These are phyloP conservation scores for Nipponacmea schrenckii DNA, from an alignment of 2,888 invertebrate genomes.

Conservation along the genomic window DNA sequence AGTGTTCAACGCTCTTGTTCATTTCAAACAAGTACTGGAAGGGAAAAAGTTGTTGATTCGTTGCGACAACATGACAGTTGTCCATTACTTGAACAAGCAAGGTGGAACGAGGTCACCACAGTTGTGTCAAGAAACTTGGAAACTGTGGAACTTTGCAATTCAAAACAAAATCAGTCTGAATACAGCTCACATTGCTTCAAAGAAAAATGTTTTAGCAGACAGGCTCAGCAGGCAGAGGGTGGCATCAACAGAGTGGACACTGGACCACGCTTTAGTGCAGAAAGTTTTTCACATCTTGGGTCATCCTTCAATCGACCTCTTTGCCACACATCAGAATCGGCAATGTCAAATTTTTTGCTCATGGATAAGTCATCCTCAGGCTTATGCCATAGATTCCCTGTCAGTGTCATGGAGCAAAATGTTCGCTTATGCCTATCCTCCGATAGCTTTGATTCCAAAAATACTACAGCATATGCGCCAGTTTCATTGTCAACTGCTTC, in stretches of 20 bases:
- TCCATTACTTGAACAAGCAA: slow-evolving; percentile 8
- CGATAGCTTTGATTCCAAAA: slow-evolving; percentile 8
- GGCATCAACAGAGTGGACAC: slow-evolving; percentile 28
- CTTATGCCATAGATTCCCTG: slow-evolving; percentile 20
- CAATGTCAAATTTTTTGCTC: slow-evolving; percentile 20
- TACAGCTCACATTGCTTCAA: slow-evolving; percentile 26
- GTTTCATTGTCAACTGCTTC: slow-evolving; percentile 15
- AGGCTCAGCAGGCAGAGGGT: slow-evolving; percentile 22
- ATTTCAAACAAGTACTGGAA: not conserved
- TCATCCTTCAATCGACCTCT: slow-evolving; percentile 22
- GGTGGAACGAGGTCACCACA: not conserved
- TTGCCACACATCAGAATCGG: slow-evolving; percentile 18
- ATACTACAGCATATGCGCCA: slow-evolving; percentile 17
- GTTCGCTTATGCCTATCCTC: slow-evolving; percentile 23
- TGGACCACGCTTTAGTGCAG: slow-evolving; percentile 18
- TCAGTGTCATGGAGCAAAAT: slow-evolving; percentile 17
- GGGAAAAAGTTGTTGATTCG: slow-evolving; percentile 7
- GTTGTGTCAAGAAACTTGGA: not conserved
- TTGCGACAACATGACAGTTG: slow-evolving; percentile 16
- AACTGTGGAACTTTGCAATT: slow-evolving; percentile 21
- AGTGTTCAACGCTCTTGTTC: too few relatives aligned
- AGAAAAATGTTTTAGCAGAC: slow-evolving; percentile 28
- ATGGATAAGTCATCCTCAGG: slow-evolving; percentile 9
- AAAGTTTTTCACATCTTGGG: slow-evolving; percentile 12
- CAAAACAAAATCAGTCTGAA: slow-evolving; percentile 26